phyloP scores from a whole-genome alignment of 2,797 vertebrate species.

The Sebastes nivosus region DNA sequence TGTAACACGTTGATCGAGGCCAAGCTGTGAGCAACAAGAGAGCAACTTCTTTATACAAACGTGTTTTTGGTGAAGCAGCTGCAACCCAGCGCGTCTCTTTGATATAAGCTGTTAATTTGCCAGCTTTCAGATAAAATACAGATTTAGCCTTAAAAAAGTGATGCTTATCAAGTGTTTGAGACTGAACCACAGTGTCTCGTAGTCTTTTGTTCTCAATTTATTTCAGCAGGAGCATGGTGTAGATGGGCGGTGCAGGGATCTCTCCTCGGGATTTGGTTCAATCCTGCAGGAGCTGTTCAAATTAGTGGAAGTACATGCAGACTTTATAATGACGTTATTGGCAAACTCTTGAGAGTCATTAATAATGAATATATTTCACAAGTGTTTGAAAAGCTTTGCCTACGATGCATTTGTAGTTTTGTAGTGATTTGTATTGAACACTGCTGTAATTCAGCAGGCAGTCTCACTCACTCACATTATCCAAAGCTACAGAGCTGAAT shows the following conservation, averaged over 20 bases:
- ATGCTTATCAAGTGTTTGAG: neutral
- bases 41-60: slow-evolving; percentile 38
- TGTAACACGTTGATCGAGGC: neutral
- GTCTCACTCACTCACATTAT: neutral
- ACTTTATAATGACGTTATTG: slow-evolving; percentile 9
- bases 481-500: neutral
- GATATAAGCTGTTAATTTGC: slow-evolving; percentile 10
- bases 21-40: slow-evolving; percentile 46
- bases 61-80: slow-evolving; percentile 4
- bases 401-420: neutral
- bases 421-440: neutral
- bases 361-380: slow-evolving; percentile 7
- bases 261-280: slow-evolving; percentile 28
- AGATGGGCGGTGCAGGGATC: slow-evolving; percentile 46
- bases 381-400: neutral
- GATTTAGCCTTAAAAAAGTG: neutral
- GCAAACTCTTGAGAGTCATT: slow-evolving; percentile 15
- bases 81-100: slow-evolving; percentile 20
- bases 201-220: slow-evolving; percentile 41
- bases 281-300: slow-evolving; percentile 42
- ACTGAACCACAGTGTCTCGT: neutral
- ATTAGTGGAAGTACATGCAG: slow-evolving; percentile 12
- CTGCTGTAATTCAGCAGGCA: neutral
- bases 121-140: neutral
- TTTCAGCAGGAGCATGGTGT: slow-evolving; percentile 25